Evolutionary conservation across 2,113 vertebrate genomes (phyloP), one percentile per base, ranked within the genome.

Genomic region (Tympanuchus pallidicinctus): DNA sequence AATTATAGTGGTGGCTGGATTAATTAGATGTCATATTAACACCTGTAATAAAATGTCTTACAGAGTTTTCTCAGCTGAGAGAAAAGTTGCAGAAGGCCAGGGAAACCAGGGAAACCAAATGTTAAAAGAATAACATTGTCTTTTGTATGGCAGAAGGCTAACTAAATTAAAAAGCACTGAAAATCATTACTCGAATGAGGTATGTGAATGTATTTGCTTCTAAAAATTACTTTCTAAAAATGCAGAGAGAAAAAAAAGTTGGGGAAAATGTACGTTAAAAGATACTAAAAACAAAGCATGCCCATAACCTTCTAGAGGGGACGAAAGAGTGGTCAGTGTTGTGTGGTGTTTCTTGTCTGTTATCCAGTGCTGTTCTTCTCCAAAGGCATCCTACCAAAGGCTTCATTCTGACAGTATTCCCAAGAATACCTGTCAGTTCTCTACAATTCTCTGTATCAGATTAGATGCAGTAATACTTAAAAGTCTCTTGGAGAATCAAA

Each of bases 1-100:
- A 95, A 96, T 97, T 95, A 95, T 82, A 96, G 92, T 70, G 59
- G 92, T 80, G 50, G 60, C 34, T 94, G 79, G 91, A 94, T 96
- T 97, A 95, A 90, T 91, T 81, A 96, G 75, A 85, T 94, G 86
- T 91, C 89, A 92, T 91, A 94, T 94, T 96, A 96, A 90, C 73
- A 94, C 79, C 95, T 96, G 38, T 54, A 95, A 91, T 93, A 83
- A 95, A 93, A 86, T 95, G 38, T 42, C 80, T 97, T 92, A 87
- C 30, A 34, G 73, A 94, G 18, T 30, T 87, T 95, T 24, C 5
- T 78, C 48, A 94, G 27, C 27, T 81, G 65, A n/a, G 15, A 70
- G 64, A 91, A 71, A 96, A 74, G 48, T 75, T 79, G 74, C n/a
- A 92, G 83, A 92, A 77, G 21, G 91, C 21, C 57, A 52, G 28